A percentile compares a stretch with the other conserved stretches of the same genome.
Conservation (phyloP, 2,888 invertebrate genomes). For the Caenorhabditis wallacei region DNA sequence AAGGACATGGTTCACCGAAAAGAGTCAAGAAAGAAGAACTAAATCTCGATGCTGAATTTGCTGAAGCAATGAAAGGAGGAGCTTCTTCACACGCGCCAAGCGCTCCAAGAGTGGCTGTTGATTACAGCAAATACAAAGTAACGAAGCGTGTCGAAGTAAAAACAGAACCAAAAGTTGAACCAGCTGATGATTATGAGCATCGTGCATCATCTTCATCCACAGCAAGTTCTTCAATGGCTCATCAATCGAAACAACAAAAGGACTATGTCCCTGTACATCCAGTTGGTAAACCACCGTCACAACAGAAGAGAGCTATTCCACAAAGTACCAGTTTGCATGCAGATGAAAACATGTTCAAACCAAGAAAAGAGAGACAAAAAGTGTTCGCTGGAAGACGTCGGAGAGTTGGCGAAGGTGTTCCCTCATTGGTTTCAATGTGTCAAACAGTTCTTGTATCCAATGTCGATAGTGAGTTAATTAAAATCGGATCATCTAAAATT, state of each 20-base stretch:
- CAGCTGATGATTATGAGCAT: conserved; percentile 20
- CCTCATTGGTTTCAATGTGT: conserved; percentile 39
- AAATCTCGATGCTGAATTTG: conserved; percentile 41
- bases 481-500: too few relatives aligned
- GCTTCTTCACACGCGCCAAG: neutral
- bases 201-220: conserved; percentile 12
- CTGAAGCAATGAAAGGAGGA: conserved; percentile 48
- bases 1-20: conserved; percentile 5
- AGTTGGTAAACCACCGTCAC: neutral
- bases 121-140: conserved; percentile 56
- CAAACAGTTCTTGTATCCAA: conserved; percentile 46
- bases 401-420: conserved; percentile 41
- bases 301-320: conserved; percentile 24
- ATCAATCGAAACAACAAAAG: conserved; percentile 10
- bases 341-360: conserved; percentile 64
- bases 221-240: neutral
- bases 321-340: conserved; percentile 35
- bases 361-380: conserved; percentile 59
- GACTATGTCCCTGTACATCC: conserved; percentile 32
- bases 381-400: conserved; percentile 59
- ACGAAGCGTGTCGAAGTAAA: conserved; percentile 38
- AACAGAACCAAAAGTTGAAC: conserved; percentile 43
- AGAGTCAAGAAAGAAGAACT: conserved; percentile 23
- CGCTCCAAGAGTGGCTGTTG: conserved; percentile 42
- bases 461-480: conserved; percentile 46